These are phyloP conservation scores for Drosophila lini DNA, from an alignment of 1,140 invertebrate genomes.

Conservation along the genomic window DNA sequence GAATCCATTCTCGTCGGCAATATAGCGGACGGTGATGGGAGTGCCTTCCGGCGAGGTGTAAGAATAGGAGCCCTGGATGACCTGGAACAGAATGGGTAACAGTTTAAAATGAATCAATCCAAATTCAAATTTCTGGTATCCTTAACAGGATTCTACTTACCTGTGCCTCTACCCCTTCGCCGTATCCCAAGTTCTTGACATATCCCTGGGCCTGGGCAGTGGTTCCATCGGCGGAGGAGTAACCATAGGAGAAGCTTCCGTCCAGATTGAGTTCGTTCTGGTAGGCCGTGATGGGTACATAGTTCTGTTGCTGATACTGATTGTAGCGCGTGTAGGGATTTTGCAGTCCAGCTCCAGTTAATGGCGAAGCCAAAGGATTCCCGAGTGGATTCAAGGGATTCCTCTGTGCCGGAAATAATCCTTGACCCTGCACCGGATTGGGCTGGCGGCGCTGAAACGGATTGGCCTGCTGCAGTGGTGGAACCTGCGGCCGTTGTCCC, in stretches of 20 bases:
- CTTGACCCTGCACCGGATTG: constrained; percentile 50
- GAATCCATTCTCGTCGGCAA: constrained; percentile 87
- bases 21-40: constrained; percentile 86
- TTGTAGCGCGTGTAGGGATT: constrained; percentile 65
- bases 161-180: constrained; percentile 85
- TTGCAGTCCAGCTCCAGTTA: constrained; percentile 34
- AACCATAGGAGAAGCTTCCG: constrained; percentile 86
- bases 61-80: constrained; percentile 85
- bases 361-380: constrained; percentile 39
- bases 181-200: constrained; percentile 86
- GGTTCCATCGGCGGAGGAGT: constrained; percentile 87
- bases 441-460: constrained; percentile 64
- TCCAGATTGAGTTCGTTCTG: constrained; percentile 87
- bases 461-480: constrained; percentile 42
- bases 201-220: constrained; percentile 87
- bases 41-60: constrained; percentile 87
- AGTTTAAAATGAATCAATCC: not conserved
- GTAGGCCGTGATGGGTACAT: constrained; percentile 86
- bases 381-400: constrained; percentile 54
- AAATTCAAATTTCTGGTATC: not conserved
- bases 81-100: constrained; percentile 20
- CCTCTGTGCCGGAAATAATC: constrained; percentile 60
- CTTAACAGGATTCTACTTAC: constrained; percentile 19
- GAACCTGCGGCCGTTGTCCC: constrained; percentile 47
- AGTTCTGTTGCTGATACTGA: constrained; percentile 71